These are phyloP conservation scores for Synanthedon tipuliformis DNA, from an alignment of 2,888 invertebrate genomes.

Conservation along the genomic window DNA sequence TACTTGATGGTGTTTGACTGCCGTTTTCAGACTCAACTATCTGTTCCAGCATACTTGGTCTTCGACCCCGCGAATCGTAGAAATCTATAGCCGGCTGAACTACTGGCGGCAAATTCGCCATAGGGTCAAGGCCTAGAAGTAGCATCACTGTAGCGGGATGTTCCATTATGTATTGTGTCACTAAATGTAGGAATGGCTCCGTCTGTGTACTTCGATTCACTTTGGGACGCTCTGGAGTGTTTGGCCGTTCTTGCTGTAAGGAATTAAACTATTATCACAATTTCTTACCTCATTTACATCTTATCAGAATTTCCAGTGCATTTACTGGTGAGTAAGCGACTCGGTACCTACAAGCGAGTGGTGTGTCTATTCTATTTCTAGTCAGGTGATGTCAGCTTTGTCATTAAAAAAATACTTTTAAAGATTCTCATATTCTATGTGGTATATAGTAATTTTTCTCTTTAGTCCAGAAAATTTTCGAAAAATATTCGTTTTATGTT, in stretches of 20 bases:
- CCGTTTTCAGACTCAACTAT: conserved; percentile 57
- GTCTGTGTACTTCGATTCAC: conserved; percentile 71
- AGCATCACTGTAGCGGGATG: conserved; percentile 80
- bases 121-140: conserved; percentile 78
- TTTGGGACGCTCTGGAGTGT: conserved; percentile 51
- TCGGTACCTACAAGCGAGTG: too few relatives aligned
- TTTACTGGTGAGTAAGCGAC: too few relatives aligned
- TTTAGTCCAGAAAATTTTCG: too few relatives aligned
- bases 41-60: conserved; percentile 56
- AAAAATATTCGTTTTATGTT: too few relatives aligned
- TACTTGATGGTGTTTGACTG: conserved; percentile 57
- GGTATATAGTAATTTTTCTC: too few relatives aligned
- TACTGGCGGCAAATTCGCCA: conserved; percentile 48
- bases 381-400: too few relatives aligned
- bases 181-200: conserved; percentile 70
- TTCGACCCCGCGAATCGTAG: conserved; percentile 46
- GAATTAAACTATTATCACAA: too few relatives aligned
- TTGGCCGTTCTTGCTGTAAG: conserved; percentile 47
- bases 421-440: too few relatives aligned
- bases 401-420: too few relatives aligned
- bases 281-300: too few relatives aligned
- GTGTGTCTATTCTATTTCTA: too few relatives aligned
- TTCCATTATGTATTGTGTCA: conserved; percentile 75
- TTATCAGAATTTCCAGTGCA: too few relatives aligned
- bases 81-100: conserved; percentile 58